A percentile compares a stretch with the other conserved stretches of the same genome.
Conservation (phyloP, 2,888 invertebrate species). For the Volucella zonaria region DNA sequence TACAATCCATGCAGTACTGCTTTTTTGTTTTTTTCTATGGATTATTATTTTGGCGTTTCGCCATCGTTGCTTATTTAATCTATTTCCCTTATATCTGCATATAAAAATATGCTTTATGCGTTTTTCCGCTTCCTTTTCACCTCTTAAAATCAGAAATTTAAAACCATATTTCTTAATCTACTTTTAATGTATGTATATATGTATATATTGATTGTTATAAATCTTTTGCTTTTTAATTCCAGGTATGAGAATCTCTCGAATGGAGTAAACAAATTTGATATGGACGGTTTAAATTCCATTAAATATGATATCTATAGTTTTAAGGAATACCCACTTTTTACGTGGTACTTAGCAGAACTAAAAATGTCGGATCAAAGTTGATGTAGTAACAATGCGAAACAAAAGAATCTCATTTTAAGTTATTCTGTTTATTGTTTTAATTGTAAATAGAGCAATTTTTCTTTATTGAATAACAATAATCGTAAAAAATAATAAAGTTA, state of each 20-base stretch:
- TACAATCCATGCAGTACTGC: too few relatives aligned
- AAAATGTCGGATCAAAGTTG: constrained; percentile 82
- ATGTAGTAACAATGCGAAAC: constrained; percentile 48
- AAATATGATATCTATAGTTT: constrained; percentile 89
- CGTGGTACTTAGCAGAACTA: constrained; percentile 91
- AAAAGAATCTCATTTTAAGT: constrained; percentile 20
- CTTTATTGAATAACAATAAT: too few relatives aligned
- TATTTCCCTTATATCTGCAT: too few relatives aligned
- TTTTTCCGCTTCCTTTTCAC: too few relatives aligned
- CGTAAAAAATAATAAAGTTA: too few relatives aligned
- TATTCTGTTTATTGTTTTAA: neutral
- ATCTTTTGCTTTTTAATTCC: constrained; percentile 75
- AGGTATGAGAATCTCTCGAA: constrained; percentile 93
- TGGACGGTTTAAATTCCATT: constrained; percentile 93
- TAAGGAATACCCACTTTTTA: constrained; percentile 89
- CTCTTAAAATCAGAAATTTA: too few relatives aligned
- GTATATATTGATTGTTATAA: neutral
- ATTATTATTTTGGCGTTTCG: too few relatives aligned
- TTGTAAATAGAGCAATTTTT: neutral
- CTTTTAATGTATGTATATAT: neutral
- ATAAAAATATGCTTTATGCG: too few relatives aligned
- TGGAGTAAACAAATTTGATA: constrained; percentile 91
- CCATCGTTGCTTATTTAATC: too few relatives aligned
- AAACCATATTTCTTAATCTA: neutral
- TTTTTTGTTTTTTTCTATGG: too few relatives aligned